phyloP scores from a whole-genome alignment of 2,888 invertebrate genomes.

The Hydraecia micacea region DNA sequence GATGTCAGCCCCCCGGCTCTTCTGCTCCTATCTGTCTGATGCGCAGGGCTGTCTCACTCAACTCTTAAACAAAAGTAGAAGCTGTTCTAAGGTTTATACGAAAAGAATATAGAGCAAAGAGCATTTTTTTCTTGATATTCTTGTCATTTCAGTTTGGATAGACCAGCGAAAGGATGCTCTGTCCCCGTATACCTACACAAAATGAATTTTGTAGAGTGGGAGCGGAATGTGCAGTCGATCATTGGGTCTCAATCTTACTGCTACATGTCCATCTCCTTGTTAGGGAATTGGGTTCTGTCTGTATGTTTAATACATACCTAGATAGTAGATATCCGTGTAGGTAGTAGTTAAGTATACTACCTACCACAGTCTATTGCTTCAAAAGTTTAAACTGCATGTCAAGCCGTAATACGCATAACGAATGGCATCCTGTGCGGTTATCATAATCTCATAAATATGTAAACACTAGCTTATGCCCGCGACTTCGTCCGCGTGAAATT shows the following conservation, averaged over 20 bases:
- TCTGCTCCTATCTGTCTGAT: conserved; percentile 53
- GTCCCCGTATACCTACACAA: background rate
- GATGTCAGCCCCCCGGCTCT: conserved; percentile 60
- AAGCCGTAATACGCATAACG: conserved; percentile 14
- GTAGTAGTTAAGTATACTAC: background rate
- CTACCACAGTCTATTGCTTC: background rate
- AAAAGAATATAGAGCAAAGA: background rate
- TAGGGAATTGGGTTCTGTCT: background rate
- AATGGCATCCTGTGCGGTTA: conserved; percentile 35
- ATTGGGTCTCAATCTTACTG: background rate
- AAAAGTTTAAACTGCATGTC: conserved; percentile 10
- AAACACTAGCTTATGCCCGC: no score
- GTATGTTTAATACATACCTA: background rate
- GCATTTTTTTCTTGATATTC: background rate
- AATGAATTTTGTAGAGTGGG: background rate
- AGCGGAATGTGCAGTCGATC: no score
- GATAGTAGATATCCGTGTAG: background rate
- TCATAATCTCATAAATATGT: conserved; percentile 37
- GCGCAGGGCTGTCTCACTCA: conserved; percentile 46
- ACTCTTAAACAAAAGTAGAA: background rate
- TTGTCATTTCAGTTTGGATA: background rate
- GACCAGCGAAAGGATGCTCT: background rate
- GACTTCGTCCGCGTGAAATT: no score
- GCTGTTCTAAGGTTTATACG: background rate
- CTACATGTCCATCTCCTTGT: background rate